phyloP scores from a whole-genome alignment of 2,888 invertebrate species.

The Emmelina monodactyla region DNA sequence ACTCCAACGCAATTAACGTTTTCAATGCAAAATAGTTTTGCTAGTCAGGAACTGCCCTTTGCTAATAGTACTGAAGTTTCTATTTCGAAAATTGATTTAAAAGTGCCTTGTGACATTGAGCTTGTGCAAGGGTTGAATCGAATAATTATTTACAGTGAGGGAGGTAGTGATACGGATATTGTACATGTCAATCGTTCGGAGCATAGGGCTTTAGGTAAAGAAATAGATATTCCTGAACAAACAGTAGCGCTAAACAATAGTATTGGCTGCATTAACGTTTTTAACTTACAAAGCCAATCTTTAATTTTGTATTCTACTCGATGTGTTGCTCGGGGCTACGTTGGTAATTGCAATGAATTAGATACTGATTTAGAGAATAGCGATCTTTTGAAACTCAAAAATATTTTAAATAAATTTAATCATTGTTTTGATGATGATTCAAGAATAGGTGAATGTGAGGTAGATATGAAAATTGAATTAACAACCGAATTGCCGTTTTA shows the following conservation, averaged over 20 bases:
- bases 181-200: background rate
- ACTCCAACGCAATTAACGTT: constrained; percentile 1
- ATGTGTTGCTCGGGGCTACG: background rate
- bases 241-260: background rate
- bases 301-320: background rate
- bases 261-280: background rate
- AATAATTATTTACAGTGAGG: background rate
- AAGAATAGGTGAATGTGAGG: background rate
- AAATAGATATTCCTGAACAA: constrained; percentile 1
- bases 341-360: background rate
- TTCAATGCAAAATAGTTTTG: background rate
- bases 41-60: background rate
- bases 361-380: background rate
- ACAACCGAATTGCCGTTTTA: constrained; percentile 6
- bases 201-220: background rate
- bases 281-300: background rate
- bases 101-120: background rate
- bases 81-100: background rate
- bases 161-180: background rate
- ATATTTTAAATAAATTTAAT: background rate
- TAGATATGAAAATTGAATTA: constrained; percentile 9
- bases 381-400: background rate
- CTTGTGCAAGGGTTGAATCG: background rate
- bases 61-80: background rate
- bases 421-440: background rate